phyloP scores from a whole-genome alignment of 2,113 vertebrate genomes.

The Cryptomyrus ogoouensis region DNA sequence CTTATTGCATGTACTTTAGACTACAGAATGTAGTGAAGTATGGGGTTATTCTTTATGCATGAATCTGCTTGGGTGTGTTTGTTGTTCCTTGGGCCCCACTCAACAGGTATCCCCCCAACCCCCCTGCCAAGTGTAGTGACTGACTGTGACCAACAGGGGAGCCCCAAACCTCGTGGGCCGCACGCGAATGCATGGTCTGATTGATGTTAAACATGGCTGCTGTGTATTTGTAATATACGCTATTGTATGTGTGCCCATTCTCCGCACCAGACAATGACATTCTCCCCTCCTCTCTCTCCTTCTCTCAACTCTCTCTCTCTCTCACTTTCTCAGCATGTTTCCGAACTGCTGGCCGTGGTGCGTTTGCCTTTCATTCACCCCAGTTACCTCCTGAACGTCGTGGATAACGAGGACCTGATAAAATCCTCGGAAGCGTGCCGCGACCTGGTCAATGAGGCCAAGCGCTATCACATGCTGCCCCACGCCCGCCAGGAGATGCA shows the following conservation, averaged over 20 bases:
- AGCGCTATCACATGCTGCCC: slow-evolving; percentile 97
- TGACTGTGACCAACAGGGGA: background rate
- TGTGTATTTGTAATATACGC: background rate
- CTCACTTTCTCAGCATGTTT: slow-evolving; percentile 67
- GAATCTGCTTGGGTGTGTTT: background rate
- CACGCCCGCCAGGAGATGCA: slow-evolving; percentile 97
- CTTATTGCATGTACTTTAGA: background rate
- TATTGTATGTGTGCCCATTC: background rate
- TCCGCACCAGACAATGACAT: background rate
- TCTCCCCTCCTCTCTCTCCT: background rate
- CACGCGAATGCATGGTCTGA: background rate
- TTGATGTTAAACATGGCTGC: background rate
- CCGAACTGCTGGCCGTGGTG: slow-evolving; percentile 84
- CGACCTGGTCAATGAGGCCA: slow-evolving; percentile 95
- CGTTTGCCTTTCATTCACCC: slow-evolving; percentile 97
- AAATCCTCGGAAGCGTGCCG: slow-evolving; percentile 94
- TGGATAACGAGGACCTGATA: slow-evolving; percentile 97
- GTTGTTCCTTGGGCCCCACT: background rate
- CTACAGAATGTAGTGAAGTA: background rate
- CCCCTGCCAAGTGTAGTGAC: background rate
- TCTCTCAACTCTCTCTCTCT: background rate
- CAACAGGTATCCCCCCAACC: background rate
- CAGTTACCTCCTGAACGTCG: slow-evolving; percentile 94
- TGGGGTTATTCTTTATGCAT: background rate
- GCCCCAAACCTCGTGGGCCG: background rate